Base-by-base conservation (phyloP, 2,888 invertebrate species). In the Rhingia campestris region DNA sequence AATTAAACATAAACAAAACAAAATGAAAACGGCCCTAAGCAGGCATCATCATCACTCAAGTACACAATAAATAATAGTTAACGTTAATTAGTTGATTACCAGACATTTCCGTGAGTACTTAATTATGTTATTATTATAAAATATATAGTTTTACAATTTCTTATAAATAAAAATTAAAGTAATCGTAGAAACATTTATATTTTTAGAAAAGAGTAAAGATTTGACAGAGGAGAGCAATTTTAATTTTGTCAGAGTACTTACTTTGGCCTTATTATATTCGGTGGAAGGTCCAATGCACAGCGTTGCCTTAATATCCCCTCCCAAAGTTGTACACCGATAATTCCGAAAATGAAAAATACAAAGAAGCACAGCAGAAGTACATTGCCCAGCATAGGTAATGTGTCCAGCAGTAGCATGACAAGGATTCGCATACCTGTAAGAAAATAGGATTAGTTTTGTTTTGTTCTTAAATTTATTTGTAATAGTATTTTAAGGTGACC, bases 341-440 rank as follows among this genome's bases (percentile, higher is more conserved):
- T 99, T 87, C 99, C 99, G 91, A 99, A 99, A 91, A 99, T 99
- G 94, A 99, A 99, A 95, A 99, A 99, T 81, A 99, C 99, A 93
- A 99, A 99, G 94, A 99, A 99, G 92, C 99, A 99, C 86, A 99
- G 93, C 87, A 99, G 94, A 87, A 99, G 93, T 64, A 99, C 99
- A 92, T 99, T 99, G 87, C 99, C 99, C 89, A 99, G 93, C 99
- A 99, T 99, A 10, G 99, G 99, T 87, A 99, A 93, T 5, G 99
- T 99, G 92, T 99, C 99, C 90, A 99, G 93, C 63, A 99, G 94
- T 79, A 99, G 93, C 98, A 99, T 99, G 88, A 99, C 99, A 90
- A 99, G 93, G 89, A 99, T 99, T 87, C 99, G 94, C 98, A 99
- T 98, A 94, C 99, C 99, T 99, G 6, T 39, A 41, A 47, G 22